Conservation (phyloP, 2,888 invertebrate species). For the Parnassius glacialis region DNA sequence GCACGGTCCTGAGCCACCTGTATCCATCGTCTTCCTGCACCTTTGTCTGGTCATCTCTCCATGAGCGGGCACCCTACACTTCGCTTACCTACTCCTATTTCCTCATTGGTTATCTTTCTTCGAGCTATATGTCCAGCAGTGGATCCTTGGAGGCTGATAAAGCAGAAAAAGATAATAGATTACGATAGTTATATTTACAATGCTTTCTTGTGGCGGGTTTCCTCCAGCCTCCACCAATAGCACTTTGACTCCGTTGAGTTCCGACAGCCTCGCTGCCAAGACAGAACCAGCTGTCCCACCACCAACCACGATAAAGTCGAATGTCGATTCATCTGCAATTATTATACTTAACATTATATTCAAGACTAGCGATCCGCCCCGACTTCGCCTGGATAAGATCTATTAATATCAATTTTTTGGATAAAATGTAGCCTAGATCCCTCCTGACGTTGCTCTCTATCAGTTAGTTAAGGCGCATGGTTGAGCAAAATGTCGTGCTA, state of each 20-base stretch:
- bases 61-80: no score
- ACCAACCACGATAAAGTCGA: constrained; percentile 66
- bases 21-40: no score
- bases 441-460: not conserved
- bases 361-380: not conserved
- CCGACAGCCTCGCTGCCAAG: constrained; percentile 58
- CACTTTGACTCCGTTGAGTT: constrained; percentile 40
- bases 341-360: not conserved
- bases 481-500: no score
- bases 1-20: no score
- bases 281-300: constrained; percentile 61
- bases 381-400: no score
- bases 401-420: not conserved
- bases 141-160: no score
- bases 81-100: no score
- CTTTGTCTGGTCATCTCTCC: no score
- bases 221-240: constrained; percentile 67
- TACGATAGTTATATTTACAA: constrained; percentile 45
- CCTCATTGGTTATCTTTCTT: no score
- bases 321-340: constrained; percentile 49
- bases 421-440: not conserved
- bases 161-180: no score
- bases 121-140: no score
- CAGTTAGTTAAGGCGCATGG: no score
- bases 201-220: constrained; percentile 58